Base-by-base conservation (phyloP, 2,113 vertebrate species). In the Physeter macrocephalus region DNA sequence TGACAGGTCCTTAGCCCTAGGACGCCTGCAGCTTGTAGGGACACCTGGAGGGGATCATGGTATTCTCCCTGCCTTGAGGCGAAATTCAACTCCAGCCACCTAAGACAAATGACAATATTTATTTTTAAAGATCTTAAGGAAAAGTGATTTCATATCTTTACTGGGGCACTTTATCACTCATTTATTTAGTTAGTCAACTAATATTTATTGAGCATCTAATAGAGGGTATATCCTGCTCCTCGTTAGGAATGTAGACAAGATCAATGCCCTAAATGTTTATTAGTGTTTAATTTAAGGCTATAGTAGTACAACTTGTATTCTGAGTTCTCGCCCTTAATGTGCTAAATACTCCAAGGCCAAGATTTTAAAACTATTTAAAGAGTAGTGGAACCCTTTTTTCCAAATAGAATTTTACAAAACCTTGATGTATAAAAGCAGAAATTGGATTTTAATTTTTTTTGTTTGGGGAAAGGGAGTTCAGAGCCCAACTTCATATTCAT, bases 41-140 rank as follows among this genome's bases (percentile, higher is more conserved):
- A 89, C 31, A 61, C 88, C 52, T 29, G 6, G 87, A 92, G 66
- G 62, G 72, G 52, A 71, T 31, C 8, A 0, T 15, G 17, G 41
- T 31, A 52, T n/a, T 81, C 62, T 67, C n/a, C 41, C 41, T 46
- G 61, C 67, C 66, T 90, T 29, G 23, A 78, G 92, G 71, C 61
- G 18, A 69, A 52, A 90, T 39, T 66, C 78, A 57, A 1, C 54
- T 17, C 34, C 78, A 85, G 82, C 49, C 36, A 87, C 69, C 62
- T 61, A 27, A 64, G 43, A n/a, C 49, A 87, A 61, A 93, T 46
- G 88, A 18, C 81, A 69, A 3, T 75, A 69, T 83, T 93, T 93
- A 89, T 80, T 96, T 95, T 74, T 67, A 89, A 92, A 61, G 86
- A 62, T 81, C 71, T 93, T 80, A 34, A 89, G 80, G 62, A 96